Evolutionary conservation across 2,113 vertebrate genomes (phyloP).

Genomic region (Syrrhaptes paradoxus): DNA sequence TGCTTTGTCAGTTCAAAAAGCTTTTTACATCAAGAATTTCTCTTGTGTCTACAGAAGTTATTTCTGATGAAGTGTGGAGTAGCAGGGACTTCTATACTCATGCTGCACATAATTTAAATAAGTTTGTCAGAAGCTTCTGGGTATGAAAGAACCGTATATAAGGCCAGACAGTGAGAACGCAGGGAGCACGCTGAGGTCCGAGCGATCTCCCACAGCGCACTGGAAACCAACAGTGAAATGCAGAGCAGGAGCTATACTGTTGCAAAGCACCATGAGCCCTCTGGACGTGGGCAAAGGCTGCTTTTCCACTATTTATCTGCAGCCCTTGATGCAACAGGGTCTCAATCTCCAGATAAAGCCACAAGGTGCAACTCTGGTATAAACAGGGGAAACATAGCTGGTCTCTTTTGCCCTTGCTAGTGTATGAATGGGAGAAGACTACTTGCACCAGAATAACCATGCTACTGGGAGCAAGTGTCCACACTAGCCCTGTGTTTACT

Average conservation of each 20-base stretch:
- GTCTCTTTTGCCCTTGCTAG: not conserved
- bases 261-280: not conserved
- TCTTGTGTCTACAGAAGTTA: not conserved
- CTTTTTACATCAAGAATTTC: not conserved
- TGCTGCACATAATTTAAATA: not conserved
- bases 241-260: not conserved
- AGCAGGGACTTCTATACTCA: not conserved
- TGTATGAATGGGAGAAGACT: not conserved
- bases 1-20: not conserved
- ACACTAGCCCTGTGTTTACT: not conserved
- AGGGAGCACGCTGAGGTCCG: accelerated
- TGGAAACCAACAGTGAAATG: not conserved
- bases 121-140: not conserved
- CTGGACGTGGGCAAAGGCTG: accelerated
- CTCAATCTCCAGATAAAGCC: not conserved
- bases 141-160: not conserved
- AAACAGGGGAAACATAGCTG: accelerated
- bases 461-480: not conserved
- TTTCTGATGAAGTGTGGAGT: not conserved
- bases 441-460: not conserved
- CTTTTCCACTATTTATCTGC: not conserved
- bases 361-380: not conserved
- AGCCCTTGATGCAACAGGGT: not conserved
- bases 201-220: accelerated
- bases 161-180: not conserved